These are phyloP conservation scores for Caenorhabditis elegans DNA, from an alignment of 1,140 invertebrate genomes.

Conservation along the genomic window DNA sequence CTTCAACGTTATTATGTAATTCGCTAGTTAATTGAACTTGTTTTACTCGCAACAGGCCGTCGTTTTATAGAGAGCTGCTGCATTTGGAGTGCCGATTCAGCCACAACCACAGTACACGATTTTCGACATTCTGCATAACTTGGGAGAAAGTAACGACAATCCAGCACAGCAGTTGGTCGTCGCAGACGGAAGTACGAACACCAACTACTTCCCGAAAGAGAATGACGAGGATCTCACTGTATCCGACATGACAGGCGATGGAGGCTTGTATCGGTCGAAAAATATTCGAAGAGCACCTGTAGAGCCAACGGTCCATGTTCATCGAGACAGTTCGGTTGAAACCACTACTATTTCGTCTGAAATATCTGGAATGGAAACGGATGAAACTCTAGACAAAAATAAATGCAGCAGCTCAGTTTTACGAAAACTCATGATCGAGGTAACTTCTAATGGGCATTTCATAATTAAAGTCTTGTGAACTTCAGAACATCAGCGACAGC, in stretches of 20 bases:
- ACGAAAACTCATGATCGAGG: constrained; percentile 49
- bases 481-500: constrained; percentile 48
- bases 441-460: background rate
- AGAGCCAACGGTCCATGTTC: constrained; percentile 10
- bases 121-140: constrained; percentile 32
- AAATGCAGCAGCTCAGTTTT: constrained; percentile 48
- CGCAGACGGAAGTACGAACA: constrained; percentile 16
- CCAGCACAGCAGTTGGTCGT: background rate
- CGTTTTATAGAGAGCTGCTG: constrained; percentile 34
- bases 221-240: constrained; percentile 21
- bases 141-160: constrained; percentile 18
- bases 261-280: background rate
- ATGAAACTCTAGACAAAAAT: constrained; percentile 25
- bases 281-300: background rate
- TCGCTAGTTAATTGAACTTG: background rate
- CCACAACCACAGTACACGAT: background rate
- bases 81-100: constrained; percentile 37
- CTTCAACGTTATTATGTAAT: background rate
- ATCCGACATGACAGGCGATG: background rate
- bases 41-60: no score
- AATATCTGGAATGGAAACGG: background rate
- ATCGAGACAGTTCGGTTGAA: background rate
- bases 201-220: constrained; percentile 15
- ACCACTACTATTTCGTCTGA: background rate
- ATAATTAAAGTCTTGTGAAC: background rate